Base-by-base conservation (phyloP, 2,797 vertebrate genomes). In the Lycodopsis pacificus region DNA sequence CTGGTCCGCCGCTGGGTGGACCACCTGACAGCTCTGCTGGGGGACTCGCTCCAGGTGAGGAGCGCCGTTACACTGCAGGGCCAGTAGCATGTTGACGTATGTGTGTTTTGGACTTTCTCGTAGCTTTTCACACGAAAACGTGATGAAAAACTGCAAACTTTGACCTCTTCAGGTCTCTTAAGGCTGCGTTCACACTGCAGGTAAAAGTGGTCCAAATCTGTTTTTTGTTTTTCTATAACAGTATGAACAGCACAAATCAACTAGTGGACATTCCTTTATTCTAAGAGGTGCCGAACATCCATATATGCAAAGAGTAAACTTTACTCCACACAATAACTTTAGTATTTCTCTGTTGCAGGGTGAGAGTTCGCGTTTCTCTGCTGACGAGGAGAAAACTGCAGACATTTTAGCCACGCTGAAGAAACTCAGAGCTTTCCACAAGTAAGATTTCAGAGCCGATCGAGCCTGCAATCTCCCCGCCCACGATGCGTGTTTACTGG, bases 341-440 rank as follows among this genome's bases (percentile, higher is more conserved):
- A 40, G 3, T 68, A 0, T 80, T 42, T 75, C 54, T 88, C 61
- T 73, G 54, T 44, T 56, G 3, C 1, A 96, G 97, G 94, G 83
- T 19, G 94, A 90, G 69, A 75, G 82, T n/a, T 94, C 88, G 71
- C 72, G 69, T 38, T 94, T 95, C 80, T 91, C 84, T 82, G 88
- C 34, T 0, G 93, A 95, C 0, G 73, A 92, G 53, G 91, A 83
- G 81, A 92, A 86, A 77, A 91, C 88, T 22, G 81, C 75, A 66
- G 88, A 74, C 54, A 91, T 97, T 64, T 76, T 95, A 64, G 83
- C 87, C 77, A 88, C 90, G 9, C 88, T 98, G 86, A 96, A 92
- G 93, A 97, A 95, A 91, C 88, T 97, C 83, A 71, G 95, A 48
- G 94, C 95, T 78, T 97, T 99, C 89, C 93, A 96, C 91, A 97